Percentiles rank a stretch among this genome's conserved stretches.
phyloP scores from a whole-genome alignment of 1,140 invertebrate genomes.

The Geopemphigus sp. region DNA sequence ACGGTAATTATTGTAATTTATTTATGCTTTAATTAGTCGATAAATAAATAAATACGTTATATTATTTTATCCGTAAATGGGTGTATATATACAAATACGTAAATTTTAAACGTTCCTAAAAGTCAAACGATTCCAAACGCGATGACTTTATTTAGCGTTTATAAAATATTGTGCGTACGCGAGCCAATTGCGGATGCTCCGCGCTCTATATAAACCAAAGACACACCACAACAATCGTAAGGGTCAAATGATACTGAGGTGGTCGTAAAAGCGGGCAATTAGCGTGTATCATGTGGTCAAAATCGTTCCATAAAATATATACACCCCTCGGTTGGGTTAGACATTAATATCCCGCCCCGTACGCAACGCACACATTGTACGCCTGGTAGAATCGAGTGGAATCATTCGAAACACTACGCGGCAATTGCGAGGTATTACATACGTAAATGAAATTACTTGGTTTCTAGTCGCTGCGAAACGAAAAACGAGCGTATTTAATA shows the following conservation, averaged over 20 bases:
- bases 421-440: background rate
- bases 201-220: background rate
- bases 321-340: slow-evolving; percentile 35
- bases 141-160: background rate
- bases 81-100: too few relatives aligned
- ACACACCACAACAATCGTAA: background rate
- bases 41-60: too few relatives aligned
- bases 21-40: too few relatives aligned
- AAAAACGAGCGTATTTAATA: too few relatives aligned
- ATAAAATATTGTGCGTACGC: background rate
- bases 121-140: too few relatives aligned
- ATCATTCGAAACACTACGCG: background rate
- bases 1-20: too few relatives aligned
- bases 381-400: background rate
- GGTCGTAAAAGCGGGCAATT: slow-evolving; percentile 43
- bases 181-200: background rate
- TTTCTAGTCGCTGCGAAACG: too few relatives aligned
- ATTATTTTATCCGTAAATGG: too few relatives aligned
- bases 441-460: too few relatives aligned
- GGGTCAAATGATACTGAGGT: slow-evolving; percentile 21
- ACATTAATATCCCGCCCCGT: slow-evolving; percentile 17
- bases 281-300: slow-evolving; percentile 47
- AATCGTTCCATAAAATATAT: slow-evolving; percentile 43
- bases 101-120: too few relatives aligned
- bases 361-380: background rate